phyloP scores from a whole-genome alignment of 2,888 invertebrate genomes.

The Rhodophaea formosa region DNA sequence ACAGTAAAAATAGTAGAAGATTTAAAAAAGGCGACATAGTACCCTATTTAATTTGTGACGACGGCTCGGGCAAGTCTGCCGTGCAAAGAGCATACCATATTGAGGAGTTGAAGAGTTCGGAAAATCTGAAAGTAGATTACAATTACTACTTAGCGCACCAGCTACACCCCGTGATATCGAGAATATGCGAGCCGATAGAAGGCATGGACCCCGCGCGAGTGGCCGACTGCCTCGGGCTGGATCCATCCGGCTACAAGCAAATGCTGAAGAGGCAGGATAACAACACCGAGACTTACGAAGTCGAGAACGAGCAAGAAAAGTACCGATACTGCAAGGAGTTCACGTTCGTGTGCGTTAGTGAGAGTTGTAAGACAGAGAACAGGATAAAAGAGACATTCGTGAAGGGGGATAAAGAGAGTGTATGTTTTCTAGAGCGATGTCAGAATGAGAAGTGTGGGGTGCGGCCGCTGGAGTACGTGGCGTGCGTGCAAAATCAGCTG shows the following conservation, averaged over 20 bases:
- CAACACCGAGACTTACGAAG: conserved; percentile 68
- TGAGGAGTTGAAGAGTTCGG: conserved; percentile 90
- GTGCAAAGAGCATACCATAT: conserved; percentile 97
- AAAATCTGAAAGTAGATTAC: conserved; percentile 88
- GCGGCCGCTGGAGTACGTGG: conserved; percentile 84
- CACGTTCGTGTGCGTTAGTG: conserved; percentile 82
- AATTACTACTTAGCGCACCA: conserved; percentile 97
- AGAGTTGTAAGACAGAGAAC: conserved; percentile 81
- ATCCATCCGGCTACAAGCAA: conserved; percentile 77
- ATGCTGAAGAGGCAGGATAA: conserved; percentile 66
- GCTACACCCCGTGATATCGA: conserved; percentile 96
- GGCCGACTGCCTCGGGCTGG: conserved; percentile 92
- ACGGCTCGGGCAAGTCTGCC: conserved; percentile 89
- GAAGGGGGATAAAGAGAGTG: conserved; percentile 60
- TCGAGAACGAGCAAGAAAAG: conserved; percentile 77
- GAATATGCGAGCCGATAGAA: conserved; percentile 97
- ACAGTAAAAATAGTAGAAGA: conserved; percentile 88
- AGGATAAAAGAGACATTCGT: conserved; percentile 74
- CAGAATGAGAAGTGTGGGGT: conserved; percentile 85
- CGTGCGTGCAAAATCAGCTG: conserved; percentile 87
- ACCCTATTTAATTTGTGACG: conserved; percentile 96
- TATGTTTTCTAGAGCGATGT: conserved; percentile 86
- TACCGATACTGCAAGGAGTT: conserved; percentile 84
- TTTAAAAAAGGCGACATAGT: conserved; percentile 97
- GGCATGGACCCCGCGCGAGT: conserved; percentile 95